Base-by-base conservation (phyloP, 2,797 vertebrate species). In the Cyclura pinguis region DNA sequence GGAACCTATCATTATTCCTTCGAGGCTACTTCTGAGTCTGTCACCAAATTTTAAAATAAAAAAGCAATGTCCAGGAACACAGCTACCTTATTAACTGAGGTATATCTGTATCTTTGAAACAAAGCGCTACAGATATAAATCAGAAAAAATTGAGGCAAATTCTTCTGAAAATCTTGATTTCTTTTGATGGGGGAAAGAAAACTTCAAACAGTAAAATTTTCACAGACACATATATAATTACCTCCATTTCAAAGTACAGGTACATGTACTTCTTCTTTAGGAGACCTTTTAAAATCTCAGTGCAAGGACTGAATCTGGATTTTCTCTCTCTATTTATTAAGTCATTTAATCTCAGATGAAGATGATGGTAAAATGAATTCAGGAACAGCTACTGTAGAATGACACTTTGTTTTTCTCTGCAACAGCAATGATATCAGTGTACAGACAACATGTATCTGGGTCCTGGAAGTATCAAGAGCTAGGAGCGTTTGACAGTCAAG, bases 291-390 rank as follows among this genome's bases (percentile, higher is more conserved):
- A 92, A 80, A 72, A 83, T 86, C 32, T 32, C 84, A 89, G 81
- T 1, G 38, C 16, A 1, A 80, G 78, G 90, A 27, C 0, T 85
- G 50, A 32, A 27, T 13, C 47, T 89, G 91, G 47, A 78, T 57
- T 90, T 8, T 88, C 20, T 92, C 55, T 84, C 29, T 35, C n/a
- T 92, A 16, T 73, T 81, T 32, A 92, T 50, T 50, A 38, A 20
- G 69, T 32, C 29, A 69, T 3, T 32, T 32, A 32, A 84, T 32
- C 90, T 16, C 47, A 84, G 32, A 9, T 73, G 77, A 92, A 69
- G 42, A 62, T 89, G 73, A 42, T 91, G 47, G 86, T 90, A 64
- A 94, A 94, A 93, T 55, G 74, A 78, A 91, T 7, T 42, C 86
- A 91, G 84, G 32, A 81, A 83, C 69, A 94, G 84, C 90, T 52